phyloP scores from a whole-genome alignment of 1,140 invertebrate genomes.

The Drosophila tsacasi region DNA sequence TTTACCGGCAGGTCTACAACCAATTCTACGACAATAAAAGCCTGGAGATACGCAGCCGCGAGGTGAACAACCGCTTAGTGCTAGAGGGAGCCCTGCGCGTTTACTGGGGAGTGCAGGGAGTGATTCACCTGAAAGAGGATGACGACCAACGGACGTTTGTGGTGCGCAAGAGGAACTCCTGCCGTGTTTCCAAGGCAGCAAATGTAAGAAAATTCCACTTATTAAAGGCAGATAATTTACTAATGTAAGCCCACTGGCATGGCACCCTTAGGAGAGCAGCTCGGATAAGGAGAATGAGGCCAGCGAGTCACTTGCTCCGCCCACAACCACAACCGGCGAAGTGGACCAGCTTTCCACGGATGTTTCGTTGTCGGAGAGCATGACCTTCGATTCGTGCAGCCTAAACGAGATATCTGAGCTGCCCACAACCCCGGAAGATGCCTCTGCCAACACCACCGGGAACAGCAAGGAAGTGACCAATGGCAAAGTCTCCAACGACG shows the following conservation, averaged over 20 bases:
- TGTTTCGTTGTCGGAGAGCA: constrained; percentile 83
- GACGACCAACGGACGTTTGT: constrained; percentile 92
- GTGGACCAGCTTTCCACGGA: constrained; percentile 80
- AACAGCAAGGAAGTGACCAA: constrained; percentile 85
- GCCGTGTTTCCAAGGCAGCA: constrained; percentile 84
- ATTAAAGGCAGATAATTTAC: not conserved
- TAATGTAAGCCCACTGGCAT: not conserved
- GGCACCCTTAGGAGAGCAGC: constrained; percentile 60
- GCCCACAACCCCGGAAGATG: constrained; percentile 81
- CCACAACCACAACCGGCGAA: constrained; percentile 69
- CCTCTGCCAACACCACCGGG: constrained; percentile 87
- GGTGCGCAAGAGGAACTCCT: constrained; percentile 90
- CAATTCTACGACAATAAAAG: constrained; percentile 93
- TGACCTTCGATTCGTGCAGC: constrained; percentile 84
- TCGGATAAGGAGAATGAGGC: constrained; percentile 83
- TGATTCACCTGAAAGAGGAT: constrained; percentile 94
- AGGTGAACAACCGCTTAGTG: constrained; percentile 92
- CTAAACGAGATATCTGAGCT: constrained; percentile 77
- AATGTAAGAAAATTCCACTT: constrained; percentile 49
- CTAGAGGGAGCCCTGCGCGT: constrained; percentile 92
- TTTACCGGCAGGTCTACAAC: constrained; percentile 86
- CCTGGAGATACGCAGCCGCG: constrained; percentile 90
- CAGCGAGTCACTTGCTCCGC: constrained; percentile 75
- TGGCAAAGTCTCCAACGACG: constrained; percentile 51
- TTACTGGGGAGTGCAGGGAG: constrained; percentile 93